Evolutionary conservation across 2,888 invertebrate species (phyloP).

Genomic region (Drosophila picticornis): DNA sequence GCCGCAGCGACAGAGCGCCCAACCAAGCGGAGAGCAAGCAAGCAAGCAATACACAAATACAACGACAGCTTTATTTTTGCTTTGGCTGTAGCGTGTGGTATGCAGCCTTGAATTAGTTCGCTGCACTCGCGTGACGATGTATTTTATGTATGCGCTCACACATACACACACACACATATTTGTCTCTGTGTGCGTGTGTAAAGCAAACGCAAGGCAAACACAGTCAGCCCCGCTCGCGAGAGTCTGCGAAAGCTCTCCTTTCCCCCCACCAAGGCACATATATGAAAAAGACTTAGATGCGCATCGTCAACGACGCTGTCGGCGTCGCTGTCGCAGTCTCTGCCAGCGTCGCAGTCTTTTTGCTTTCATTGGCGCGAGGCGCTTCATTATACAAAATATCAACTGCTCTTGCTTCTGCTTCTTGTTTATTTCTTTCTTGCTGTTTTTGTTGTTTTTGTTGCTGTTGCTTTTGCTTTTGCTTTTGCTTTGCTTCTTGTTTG

Average conservation of each 20-base stretch:
- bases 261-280: conserved; percentile 29
- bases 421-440: conserved; percentile 1
- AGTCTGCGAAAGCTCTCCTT: conserved; percentile 63
- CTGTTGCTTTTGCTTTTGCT: conserved; percentile 43
- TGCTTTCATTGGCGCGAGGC: conserved; percentile 67
- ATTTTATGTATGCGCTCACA: conserved; percentile 54
- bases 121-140: conserved; percentile 84
- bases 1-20: conserved; percentile 18
- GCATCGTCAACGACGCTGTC: conserved; percentile 53
- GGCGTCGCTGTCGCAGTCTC: conserved; percentile 23
- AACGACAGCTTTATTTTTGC: conserved; percentile 77
- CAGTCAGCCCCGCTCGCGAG: conserved; percentile 45
- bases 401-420: conserved; percentile 46
- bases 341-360: conserved; percentile 39
- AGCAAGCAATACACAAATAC: conserved; percentile 54
- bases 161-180: conserved; percentile 2
- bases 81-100: conserved; percentile 82
- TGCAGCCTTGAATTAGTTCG: conserved; percentile 86
- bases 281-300: conserved; percentile 58
- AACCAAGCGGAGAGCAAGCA: conserved; percentile 42
- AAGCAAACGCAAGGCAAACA: conserved; percentile 49
- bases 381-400: conserved; percentile 61
- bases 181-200: conserved; percentile 22
- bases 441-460: neutral
- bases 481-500: conserved; percentile 69